Evolutionary conservation across 2,888 invertebrate species (phyloP).

Genomic region (Synanthedon andrenaeformis): DNA sequence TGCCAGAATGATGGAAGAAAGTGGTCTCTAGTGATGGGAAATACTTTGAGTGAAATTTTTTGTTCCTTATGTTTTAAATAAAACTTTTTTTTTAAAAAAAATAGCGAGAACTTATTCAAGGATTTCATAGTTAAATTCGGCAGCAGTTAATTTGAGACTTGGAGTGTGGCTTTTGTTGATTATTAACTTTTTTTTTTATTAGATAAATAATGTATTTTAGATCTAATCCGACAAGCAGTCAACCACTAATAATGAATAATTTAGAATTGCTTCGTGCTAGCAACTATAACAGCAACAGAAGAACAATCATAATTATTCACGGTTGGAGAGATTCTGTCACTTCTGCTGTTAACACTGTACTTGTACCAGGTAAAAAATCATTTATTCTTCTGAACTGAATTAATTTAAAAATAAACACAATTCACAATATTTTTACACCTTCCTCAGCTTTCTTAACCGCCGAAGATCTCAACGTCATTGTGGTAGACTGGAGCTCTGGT

Average conservation of each 20-base stretch:
- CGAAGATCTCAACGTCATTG: conserved; percentile 44
- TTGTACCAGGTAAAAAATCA: conserved; percentile 27
- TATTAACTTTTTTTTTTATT: too few species aligned
- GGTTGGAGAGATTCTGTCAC: conserved; percentile 28
- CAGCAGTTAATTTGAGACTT: too few species aligned
- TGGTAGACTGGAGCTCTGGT: conserved; percentile 45
- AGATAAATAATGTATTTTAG: conserved; percentile 15
- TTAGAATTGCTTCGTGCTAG: conserved; percentile 18
- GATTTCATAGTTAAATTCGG: too few species aligned
- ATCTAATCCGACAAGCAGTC: conserved; percentile 31
- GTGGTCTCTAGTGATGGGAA: too few species aligned
- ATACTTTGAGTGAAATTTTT: too few species aligned
- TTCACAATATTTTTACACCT: background rate
- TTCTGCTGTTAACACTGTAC: conserved; percentile 26
- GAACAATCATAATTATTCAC: conserved; percentile 37
- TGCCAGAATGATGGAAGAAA: too few species aligned
- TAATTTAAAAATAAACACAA: background rate
- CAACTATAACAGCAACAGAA: conserved; percentile 24
- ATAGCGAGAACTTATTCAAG: too few species aligned
- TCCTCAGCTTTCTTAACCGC: conserved; percentile 32
- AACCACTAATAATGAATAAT: conserved; percentile 30
- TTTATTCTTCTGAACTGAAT: background rate
- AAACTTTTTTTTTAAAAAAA: too few species aligned
- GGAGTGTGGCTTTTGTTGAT: too few species aligned
- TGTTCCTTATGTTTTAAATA: too few species aligned